A percentile compares a stretch with the other conserved stretches of the same genome.
Evolutionary conservation across 2,797 vertebrate genomes (phyloP).

Genomic region (Melanitta fusca): DNA sequence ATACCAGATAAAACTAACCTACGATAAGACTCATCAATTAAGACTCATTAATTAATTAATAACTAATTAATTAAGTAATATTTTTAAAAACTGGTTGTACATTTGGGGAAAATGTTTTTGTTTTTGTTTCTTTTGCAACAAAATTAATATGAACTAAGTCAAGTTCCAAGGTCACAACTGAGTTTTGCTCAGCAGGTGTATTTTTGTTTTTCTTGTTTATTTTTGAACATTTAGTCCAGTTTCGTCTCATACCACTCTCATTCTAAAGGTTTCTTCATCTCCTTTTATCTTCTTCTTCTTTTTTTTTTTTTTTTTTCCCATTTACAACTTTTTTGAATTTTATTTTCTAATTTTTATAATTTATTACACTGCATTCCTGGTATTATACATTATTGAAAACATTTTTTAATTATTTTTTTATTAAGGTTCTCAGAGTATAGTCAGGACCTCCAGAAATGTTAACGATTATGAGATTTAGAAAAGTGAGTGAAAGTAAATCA

Average conservation of each 20-base stretch:
- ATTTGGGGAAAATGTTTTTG: background rate
- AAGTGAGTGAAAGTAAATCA: background rate
- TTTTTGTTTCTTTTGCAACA: background rate
- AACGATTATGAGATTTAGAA: background rate
- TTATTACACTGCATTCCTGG: background rate
- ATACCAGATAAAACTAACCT: background rate
- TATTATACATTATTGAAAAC: background rate
- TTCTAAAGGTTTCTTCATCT: background rate
- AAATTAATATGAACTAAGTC: background rate
- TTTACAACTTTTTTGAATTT: background rate
- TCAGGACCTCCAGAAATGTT: background rate
- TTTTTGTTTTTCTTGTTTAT: background rate
- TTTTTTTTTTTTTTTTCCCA: background rate
- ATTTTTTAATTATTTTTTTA: background rate
- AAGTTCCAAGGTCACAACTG: background rate
- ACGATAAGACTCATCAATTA: background rate
- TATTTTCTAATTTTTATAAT: background rate
- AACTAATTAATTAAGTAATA: too few relatives aligned
- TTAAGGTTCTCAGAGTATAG: background rate
- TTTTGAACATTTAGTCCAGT: background rate
- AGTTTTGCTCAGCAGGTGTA: background rate
- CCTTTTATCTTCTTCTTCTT: too few relatives aligned
- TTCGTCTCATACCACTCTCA: background rate
- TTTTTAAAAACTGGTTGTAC: background rate
- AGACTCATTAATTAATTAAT: too few relatives aligned